Evolutionary conservation across 2,888 invertebrate species (phyloP).

Genomic region (Ramazzottius varieornatus): DNA sequence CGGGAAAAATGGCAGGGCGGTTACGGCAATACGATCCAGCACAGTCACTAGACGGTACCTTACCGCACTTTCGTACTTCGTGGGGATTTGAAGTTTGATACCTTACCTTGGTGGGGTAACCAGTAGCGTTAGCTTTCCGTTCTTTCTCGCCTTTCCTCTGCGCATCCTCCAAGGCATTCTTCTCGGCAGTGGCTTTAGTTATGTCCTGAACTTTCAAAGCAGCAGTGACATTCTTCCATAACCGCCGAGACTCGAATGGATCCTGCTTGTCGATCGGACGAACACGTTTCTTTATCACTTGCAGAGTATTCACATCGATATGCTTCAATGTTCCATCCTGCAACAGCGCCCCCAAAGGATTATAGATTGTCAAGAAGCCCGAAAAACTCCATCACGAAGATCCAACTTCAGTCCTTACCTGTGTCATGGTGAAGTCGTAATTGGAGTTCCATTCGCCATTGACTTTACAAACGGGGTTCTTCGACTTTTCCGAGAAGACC

Average conservation of each 20-base stretch:
- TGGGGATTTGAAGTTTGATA: not conserved
- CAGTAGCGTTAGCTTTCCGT: not conserved
- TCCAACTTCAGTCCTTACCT: constrained; percentile 17
- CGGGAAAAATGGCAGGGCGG: too few relatives aligned
- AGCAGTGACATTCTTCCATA: constrained; percentile 27
- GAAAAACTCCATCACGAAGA: too few relatives aligned
- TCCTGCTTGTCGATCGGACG: constrained; percentile 23
- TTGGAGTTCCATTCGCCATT: constrained; percentile 27
- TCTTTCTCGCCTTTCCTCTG: not conserved
- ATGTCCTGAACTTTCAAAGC: constrained; percentile 23
- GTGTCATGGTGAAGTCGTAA: constrained; percentile 23
- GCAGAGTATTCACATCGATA: not conserved
- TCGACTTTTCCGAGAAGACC: constrained; percentile 20
- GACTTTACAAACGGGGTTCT: constrained; percentile 21
- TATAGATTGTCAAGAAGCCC: too few relatives aligned
- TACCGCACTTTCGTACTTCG: not conserved
- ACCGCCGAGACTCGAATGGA: constrained; percentile 25
- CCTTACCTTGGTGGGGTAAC: not conserved
- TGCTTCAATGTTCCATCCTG: not conserved
- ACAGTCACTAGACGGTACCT: too few relatives aligned
- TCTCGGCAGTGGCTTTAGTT: constrained; percentile 19
- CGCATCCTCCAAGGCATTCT: not conserved
- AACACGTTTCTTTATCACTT: constrained; percentile 19
- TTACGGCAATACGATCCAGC: too few relatives aligned
- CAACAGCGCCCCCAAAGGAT: not conserved